Base-by-base conservation (phyloP, 2,113 vertebrate genomes). In the Gallinago undulata region DNA sequence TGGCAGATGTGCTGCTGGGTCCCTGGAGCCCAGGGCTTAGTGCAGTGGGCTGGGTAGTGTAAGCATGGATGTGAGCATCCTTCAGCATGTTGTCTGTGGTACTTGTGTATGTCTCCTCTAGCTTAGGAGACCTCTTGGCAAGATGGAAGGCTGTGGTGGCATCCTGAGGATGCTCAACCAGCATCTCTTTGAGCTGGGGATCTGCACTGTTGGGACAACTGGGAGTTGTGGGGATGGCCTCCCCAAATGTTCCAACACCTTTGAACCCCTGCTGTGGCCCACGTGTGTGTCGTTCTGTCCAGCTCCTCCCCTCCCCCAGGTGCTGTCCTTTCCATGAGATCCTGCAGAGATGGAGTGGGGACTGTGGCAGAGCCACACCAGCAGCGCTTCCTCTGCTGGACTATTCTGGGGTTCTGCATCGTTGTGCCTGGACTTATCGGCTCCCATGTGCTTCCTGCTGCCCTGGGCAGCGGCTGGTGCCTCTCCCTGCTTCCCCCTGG, bases 381-480 rank as follows among this genome's bases (percentile, higher is more conserved):
- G 35, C 57, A 50, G 63, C 0, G 3, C 47, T 92, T 96, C 90
- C 92, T 86, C 31, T 4, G 21, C 18, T 1, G 31, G 53, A 10
- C 83, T 96, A 95, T 96, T 96, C 68, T 92, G 67, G 88, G 88
- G 22, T 50, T 43, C 79, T 96, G 64, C 39, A 23, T 37, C 2
- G 1, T 43, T 73, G 53, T 53, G 74, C 78, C 37, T 9, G 35
- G 33, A 7, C 33, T 96, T 96, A 97, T 97, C 96, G 1, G 66
- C 19, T n/a, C 10, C 47, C 75, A 90, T 85, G 85, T 77, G 93
- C 92, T 86, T 96, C 96, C 96, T 93, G 85, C 75, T 70, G 7
- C 48, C 50, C 11, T 3, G 0, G 57, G 55, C 48, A 27, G 48
- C 50, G n/a, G 25, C 74, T 69, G 25, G 16, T 80, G 75, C 64